phyloP scores from a whole-genome alignment of 2,888 invertebrate genomes.

The Rhogogaster chlorosoma region DNA sequence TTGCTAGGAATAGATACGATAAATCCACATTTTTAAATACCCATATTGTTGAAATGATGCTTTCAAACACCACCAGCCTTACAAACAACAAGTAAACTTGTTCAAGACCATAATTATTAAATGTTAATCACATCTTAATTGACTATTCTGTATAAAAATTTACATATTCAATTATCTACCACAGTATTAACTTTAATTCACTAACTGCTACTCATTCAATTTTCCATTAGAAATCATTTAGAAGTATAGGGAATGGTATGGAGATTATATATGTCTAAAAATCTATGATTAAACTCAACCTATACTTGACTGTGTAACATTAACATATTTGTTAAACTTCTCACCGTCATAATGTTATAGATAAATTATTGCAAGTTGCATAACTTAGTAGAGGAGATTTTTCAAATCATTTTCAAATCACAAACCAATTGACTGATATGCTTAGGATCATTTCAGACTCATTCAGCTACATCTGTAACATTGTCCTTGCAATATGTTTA shows the following conservation, averaged over 20 bases:
- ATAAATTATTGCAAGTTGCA: neutral
- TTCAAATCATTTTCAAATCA: slow-evolving; percentile 9
- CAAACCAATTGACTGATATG: slow-evolving; percentile 7
- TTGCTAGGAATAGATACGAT: slow-evolving; percentile 63
- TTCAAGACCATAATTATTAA: neutral
- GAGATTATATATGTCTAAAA: neutral
- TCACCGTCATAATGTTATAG: slow-evolving; percentile 14
- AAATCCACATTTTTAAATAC: slow-evolving; percentile 50
- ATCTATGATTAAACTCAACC: neutral
- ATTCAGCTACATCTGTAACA: slow-evolving; percentile 18
- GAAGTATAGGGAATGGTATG: neutral
- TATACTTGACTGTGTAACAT: neutral
- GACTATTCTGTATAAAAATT: neutral
- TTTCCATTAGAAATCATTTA: neutral
- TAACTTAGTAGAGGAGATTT: neutral
- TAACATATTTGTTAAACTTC: neutral
- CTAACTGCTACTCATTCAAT: neutral
- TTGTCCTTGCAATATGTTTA: neutral
- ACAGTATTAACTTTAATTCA: neutral
- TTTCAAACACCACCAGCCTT: neutral
- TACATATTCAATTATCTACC: neutral
- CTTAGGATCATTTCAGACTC: slow-evolving; percentile 22
- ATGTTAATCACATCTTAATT: neutral
- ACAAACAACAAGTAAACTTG: neutral
- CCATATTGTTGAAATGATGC: slow-evolving; percentile 9